Percentiles rank a stretch among this genome's conserved stretches.
These are phyloP conservation scores for Hiodon tergisus DNA, from an alignment of 2,113 vertebrate genomes.

Conservation along the genomic window DNA sequence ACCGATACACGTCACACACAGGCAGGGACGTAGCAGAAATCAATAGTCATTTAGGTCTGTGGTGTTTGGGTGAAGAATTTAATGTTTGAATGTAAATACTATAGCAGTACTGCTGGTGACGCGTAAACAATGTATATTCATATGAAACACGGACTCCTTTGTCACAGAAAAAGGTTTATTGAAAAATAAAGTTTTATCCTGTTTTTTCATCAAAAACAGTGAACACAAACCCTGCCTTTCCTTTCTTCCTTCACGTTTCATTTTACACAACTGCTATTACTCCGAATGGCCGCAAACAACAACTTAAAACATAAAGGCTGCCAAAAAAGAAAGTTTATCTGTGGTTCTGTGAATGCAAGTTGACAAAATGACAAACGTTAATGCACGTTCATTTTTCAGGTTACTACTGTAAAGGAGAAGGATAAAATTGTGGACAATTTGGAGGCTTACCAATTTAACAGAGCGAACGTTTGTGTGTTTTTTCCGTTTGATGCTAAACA, in stretches of 20 bases:
- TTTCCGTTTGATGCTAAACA: too few species aligned
- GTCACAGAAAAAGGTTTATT: slow-evolving; percentile 80
- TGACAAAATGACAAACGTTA: neutral
- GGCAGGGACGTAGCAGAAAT: slow-evolving; percentile 2
- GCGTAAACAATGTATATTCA: slow-evolving; percentile 37
- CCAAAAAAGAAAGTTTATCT: slow-evolving; percentile 1
- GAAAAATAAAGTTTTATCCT: slow-evolving; percentile 90
- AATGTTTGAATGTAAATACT: slow-evolving; percentile 52
- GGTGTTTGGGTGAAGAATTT: slow-evolving; percentile 23
- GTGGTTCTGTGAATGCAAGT: neutral
- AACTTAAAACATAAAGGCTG: neutral
- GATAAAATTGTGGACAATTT: too few species aligned
- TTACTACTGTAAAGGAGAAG: too few species aligned
- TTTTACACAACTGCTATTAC: slow-evolving; percentile 6
- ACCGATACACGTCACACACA: slow-evolving; percentile 14
- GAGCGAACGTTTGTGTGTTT: too few species aligned
- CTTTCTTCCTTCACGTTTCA: slow-evolving; percentile 20
- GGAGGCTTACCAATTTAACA: too few species aligned
- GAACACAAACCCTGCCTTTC: slow-evolving; percentile 34
- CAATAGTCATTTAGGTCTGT: neutral
- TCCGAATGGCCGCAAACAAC: neutral
- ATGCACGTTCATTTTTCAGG: neutral
- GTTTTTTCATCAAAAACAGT: slow-evolving; percentile 52
- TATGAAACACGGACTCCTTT: slow-evolving; percentile 39
- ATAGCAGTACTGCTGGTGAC: slow-evolving; percentile 45